Evolutionary conservation across 1,140 invertebrate genomes (phyloP), one percentile per base, ranked within the genome.

Genomic region (Drosophila repletoides): DNA sequence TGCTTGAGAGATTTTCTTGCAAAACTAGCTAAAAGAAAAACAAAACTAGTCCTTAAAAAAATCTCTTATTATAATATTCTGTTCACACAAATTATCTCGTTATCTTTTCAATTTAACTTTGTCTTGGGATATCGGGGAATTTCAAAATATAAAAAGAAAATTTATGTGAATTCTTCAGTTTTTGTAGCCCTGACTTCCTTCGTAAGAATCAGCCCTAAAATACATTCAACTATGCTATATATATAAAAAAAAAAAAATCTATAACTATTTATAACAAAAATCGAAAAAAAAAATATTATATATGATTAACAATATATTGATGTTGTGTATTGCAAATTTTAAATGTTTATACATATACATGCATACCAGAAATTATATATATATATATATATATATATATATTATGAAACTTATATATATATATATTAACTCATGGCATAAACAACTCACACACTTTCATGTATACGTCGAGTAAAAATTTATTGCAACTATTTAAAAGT

Each of bases 251-350:
- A 70, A 51, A 33, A 84, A 81, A 83, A 70, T 74, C 48, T 84
- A 74, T 71, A 67, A 71, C 59, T 84, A 81, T 76, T 66, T 76
- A 68, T 56, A 55, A 46, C 19, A 15, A 38, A 26, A 52, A 33
- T 33, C 58, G 51, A n/a, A 26, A 53, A 70, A 67, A 67, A 81
- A 43, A 49, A 81, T 63, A 83, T 80, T 63, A 79, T 63, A 59
- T 70, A 74, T 77, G 71, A 84, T 79, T 84, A 84, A 77, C 71
- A 83, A 86, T 84, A 84, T 84, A 84, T 84, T 84, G 79, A 84
- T 84, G 79, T 84, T 84, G 79, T 84, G 79, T 84, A 84, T 84
- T 84, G 71, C 63, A 79, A 84, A 84, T 84, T 84, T 84, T 84
- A 84, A 84, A 79, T 84, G 80, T 86, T 77, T 77, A 84, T 84